Percentiles rank a stretch among this genome's conserved stretches.
Evolutionary conservation across 2,113 vertebrate genomes (phyloP).

Genomic region (Microcebus tavaratra): DNA sequence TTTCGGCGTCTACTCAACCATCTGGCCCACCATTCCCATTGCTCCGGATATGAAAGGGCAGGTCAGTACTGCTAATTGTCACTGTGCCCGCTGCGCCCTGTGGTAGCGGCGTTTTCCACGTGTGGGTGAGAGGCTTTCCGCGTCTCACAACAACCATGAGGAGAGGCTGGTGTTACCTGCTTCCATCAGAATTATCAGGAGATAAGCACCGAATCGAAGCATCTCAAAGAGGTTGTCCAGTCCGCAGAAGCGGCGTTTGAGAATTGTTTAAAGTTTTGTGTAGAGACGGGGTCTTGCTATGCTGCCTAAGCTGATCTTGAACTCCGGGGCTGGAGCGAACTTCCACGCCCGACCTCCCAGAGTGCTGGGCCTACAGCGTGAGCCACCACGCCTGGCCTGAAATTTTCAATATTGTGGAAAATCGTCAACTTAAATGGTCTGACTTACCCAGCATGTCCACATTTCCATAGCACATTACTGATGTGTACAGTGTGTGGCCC

Average conservation of each 20-base stretch:
- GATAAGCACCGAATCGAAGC: neutral
- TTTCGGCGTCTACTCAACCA: conserved; percentile 93
- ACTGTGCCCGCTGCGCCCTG: neutral
- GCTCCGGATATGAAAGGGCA: conserved; percentile 98
- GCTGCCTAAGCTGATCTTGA: too few relatives aligned
- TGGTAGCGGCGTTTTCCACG: accelerated
- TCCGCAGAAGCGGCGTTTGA: neutral
- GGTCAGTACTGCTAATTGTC: conserved; percentile 85
- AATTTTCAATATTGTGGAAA: neutral
- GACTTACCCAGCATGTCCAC: neutral
- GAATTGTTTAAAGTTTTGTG: too few relatives aligned
- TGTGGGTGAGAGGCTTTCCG: neutral
- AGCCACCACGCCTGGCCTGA: neutral
- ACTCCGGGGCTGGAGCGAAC: too few relatives aligned
- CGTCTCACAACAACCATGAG: neutral
- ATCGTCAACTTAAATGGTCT: neutral
- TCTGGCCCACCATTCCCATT: conserved; percentile 96
- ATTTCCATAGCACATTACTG: neutral
- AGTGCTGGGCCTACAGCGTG: too few relatives aligned
- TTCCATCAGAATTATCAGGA: neutral
- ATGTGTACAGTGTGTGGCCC: neutral
- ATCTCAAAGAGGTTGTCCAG: neutral
- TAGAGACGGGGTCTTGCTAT: too few relatives aligned
- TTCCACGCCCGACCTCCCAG: too few relatives aligned
- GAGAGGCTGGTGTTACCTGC: neutral